Evolutionary conservation across 1,140 invertebrate species (phyloP), one percentile per base, ranked within the genome.

Genomic region (Atta cephalotes): DNA sequence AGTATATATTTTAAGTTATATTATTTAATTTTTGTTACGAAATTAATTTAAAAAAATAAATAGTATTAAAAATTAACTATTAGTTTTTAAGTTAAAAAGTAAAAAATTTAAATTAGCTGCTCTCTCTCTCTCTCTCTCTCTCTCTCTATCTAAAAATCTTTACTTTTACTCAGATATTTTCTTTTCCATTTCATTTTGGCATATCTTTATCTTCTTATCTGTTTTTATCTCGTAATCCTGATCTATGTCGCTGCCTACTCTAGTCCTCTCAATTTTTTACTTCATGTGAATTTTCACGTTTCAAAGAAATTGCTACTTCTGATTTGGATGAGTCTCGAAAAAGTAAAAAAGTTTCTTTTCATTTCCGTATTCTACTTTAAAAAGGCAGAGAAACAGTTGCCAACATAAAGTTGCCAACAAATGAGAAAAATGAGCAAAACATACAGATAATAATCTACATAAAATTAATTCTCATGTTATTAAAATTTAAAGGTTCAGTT

Each of bases 231-330:
- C 79, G 25, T 81, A 81, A 71, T 16, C 35, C 12, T 16, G 51
- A 71, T 81, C 66, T 71, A 72, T 81, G 31, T 81, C 78, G 49
- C 51, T n/a, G 10, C 35, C 78, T 25, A 35, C 28, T 56, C 49
- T 56, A 56, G 35, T n/a, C 58, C 16, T 58, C 79, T 71, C 66
- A 35, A 70, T 81, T 81, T 81, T 81, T 58, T 35, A 51, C 35
- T 81, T 72, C 14, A 21, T 21, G 35, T 70, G 51, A 81, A 81
- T 81, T 72, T 81, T 81, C 66, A 72, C 51, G 53, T 81, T 25
- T 60, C 79, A 70, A 25, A 81, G 53, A 81, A 81, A 81, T 81
- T 81, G 79, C 79, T 81, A 81, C 79, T 81, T 81, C 21, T 58
- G 79, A 81, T 81, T 72, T 81, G 66, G 12, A 81, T 35, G 79